Base-by-base conservation (phyloP, 2,888 invertebrate species). In the Eretmocerus hayati region DNA sequence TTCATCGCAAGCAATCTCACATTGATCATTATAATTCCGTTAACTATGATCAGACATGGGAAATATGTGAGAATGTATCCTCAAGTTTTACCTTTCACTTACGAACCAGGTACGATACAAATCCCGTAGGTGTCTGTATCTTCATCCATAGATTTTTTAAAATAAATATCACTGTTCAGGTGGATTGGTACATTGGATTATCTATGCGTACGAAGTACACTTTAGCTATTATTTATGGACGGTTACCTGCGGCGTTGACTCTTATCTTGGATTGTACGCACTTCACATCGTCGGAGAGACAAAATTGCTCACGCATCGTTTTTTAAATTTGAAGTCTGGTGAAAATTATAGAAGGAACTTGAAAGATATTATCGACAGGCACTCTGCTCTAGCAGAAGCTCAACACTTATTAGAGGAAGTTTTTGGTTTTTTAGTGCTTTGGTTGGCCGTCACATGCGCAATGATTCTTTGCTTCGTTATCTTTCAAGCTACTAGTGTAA, bases 281-380 rank as follows among this genome's bases (percentile, higher is more conserved):
- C 59, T 62, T 39, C 62, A 62, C 37, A 58, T 65, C 44, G 50
- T 56, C 1, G 58, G 59, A 5, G 52, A 60, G 18, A 38, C 65
- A 13, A 55, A 59, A 5, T 54, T 52, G 9, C 50, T 61, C 26
- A 47, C 59, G 0, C 44, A 42, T 21, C 46, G 53, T 1, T 53
- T 59, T 30, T 23, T 32, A 1, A 55, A 56, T 19, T 30, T 55
- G 4, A 42, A 33, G 2, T 20, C 46, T 1, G 15, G 46, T 1
- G 42, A 54, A 1, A 42, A 51, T 26, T 53, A 56, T 42, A 15
- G 19, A 5, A 45, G 18, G 2, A 30, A 56, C 1, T 40, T 63
- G 13, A 44, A 35, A 19, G 48, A 52, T 5, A 58, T 57, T 33
- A 35, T 60, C 0, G 23, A 42, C 3, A 56, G 46, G 6, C 60